Evolutionary conservation across 2,888 invertebrate genomes (phyloP), one percentile per base, ranked within the genome.

Genomic region (Cybosia mesomella): DNA sequence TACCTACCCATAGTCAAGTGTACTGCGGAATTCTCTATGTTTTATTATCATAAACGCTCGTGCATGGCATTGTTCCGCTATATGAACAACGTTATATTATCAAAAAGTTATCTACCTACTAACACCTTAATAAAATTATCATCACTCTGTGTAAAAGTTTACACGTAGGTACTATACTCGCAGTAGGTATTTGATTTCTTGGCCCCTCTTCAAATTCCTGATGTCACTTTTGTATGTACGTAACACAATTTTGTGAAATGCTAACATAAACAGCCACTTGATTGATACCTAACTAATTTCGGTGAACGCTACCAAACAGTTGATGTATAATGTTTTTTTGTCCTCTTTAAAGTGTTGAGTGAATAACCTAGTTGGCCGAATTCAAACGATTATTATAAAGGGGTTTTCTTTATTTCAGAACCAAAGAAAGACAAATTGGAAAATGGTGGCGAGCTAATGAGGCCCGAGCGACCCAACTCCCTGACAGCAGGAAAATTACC

Each of bases 351-450:
- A 66, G 18, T 32, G 43, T 28, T 55, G 53, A 43, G 28, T 60
- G 61, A 61, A 34, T 55, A 54, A 64, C 22, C 39, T 53, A 62
- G 58, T 49, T 43, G 22, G 24, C 55, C n/a, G 60, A 60, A 34
- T 9, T 53, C 28, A 21, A 49, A 15, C 39, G 10, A 18, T 61
- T 55, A 24, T 34, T 60, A 58, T 62, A 43, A 66, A 58, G 34
- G 3, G 18, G 9, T 83, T 83, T 81, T 75, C 82, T 88, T 91
- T 90, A 77, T 87, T 96, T 49, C 96, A 98, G 98, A 98, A 97
- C 97, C 98, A 96, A 97, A 98, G 96, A 98, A 98, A 96, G 98
- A 98, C 96, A 98, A 98, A 96, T 97, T 97, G 96, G 98, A 98
- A 92, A 96, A 93, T 88, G 96, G 96, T 84, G 93, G 91, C 79